Conservation (phyloP, 2,888 invertebrate genomes). For the Resseliella maxima region DNA sequence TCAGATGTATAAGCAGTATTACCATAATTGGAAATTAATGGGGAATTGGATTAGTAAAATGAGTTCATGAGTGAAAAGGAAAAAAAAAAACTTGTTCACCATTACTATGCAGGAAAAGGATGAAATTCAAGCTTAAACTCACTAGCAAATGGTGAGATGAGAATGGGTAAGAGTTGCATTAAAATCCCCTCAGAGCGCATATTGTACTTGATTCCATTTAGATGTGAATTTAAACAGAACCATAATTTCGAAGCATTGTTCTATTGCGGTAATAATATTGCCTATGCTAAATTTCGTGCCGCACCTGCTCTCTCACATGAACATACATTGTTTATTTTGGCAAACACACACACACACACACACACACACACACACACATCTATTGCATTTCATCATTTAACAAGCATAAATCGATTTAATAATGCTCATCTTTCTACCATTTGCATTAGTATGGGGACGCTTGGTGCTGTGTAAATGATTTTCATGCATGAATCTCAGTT, state of each 20-base stretch:
- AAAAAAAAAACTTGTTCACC: neutral
- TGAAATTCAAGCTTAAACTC: too few relatives aligned
- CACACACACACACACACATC: too few relatives aligned
- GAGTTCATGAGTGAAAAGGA: neutral
- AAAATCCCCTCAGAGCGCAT: too few relatives aligned
- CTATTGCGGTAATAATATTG: neutral
- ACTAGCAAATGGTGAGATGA: too few relatives aligned
- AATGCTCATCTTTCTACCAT: slow-evolving; percentile 11
- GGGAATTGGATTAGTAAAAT: slow-evolving; percentile 36
- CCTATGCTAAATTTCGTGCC: neutral
- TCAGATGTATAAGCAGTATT: slow-evolving; percentile 19
- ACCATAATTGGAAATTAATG: slow-evolving; percentile 45
- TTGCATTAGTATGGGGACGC: slow-evolving; percentile 41
- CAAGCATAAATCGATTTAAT: slow-evolving; percentile 34
- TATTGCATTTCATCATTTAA: slow-evolving; percentile 48
- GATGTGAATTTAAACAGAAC: slow-evolving; percentile 7
- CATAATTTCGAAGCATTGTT: neutral
- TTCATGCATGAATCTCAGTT: too few relatives aligned
- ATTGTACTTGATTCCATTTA: too few relatives aligned
- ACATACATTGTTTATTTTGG: neutral
- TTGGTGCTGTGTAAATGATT: too few relatives aligned
- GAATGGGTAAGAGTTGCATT: too few relatives aligned
- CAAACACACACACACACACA: too few relatives aligned
- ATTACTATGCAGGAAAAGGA: neutral
- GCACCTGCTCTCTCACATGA: neutral